Conservation (phyloP, 2,888 invertebrate genomes). For the Lasioglossum figueresi region DNA sequence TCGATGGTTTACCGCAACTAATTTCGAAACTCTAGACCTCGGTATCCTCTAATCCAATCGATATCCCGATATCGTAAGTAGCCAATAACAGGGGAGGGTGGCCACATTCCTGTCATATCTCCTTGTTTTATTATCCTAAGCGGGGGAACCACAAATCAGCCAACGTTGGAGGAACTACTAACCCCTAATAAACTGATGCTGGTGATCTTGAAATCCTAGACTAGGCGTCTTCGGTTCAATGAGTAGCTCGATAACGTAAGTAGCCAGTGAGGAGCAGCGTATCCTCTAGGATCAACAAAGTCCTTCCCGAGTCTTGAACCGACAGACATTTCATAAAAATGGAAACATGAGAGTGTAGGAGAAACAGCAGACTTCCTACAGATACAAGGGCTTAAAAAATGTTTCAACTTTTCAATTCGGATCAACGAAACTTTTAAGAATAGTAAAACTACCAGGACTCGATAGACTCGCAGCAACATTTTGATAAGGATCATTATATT, state of each 20-base stretch:
- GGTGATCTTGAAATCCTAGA: conserved; percentile 46
- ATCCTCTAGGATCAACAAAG: background rate
- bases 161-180: background rate
- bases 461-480: background rate
- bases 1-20: background rate
- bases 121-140: background rate
- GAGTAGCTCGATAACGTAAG: conserved; percentile 62
- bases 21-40: background rate
- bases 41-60: background rate
- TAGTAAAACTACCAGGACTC: background rate
- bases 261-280: background rate
- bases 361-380: background rate
- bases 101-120: background rate
- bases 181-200: background rate
- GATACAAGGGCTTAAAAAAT: background rate
- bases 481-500: background rate
- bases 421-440: background rate
- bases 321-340: background rate
- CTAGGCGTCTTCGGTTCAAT: background rate
- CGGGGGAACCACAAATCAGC: background rate
- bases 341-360: background rate
- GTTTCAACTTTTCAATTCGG: background rate
- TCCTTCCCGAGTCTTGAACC: background rate
- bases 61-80: conserved; percentile 17
- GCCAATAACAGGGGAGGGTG: background rate